phyloP scores from a whole-genome alignment of 37 sponge, comb jelly and placozoan species.

The Halichondria panicea region DNA sequence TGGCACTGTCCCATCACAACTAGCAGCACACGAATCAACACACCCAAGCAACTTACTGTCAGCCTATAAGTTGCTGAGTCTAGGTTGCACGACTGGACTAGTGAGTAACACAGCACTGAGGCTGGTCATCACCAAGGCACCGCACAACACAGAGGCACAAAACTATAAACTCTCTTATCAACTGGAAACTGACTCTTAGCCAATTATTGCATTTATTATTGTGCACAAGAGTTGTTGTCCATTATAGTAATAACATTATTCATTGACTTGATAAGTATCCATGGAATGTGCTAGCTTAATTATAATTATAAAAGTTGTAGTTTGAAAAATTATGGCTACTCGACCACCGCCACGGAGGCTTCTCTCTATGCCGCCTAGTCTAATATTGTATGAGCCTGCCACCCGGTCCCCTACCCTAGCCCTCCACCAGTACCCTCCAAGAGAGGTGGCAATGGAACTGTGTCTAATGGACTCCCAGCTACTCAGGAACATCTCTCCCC shows the following conservation, averaged over 20 bases:
- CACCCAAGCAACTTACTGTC: constrained; percentile 11
- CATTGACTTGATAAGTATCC: too few species aligned
- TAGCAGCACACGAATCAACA: too few species aligned
- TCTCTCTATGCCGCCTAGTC: too few species aligned
- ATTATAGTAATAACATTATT: too few species aligned
- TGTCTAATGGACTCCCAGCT: constrained; percentile 56
- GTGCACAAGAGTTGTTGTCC: too few species aligned
- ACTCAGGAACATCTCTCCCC: constrained; percentile 45
- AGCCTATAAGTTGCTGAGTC: constrained; percentile 14
- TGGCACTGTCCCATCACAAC: too few species aligned
- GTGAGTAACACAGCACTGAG: constrained; percentile 1
- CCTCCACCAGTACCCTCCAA: constrained; percentile 29
- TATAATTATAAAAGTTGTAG: too few species aligned
- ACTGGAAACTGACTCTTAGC: too few species aligned
- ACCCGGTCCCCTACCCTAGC: not conserved
- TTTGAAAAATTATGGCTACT: too few species aligned
- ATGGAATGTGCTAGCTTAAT: too few species aligned
- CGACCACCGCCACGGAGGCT: too few species aligned
- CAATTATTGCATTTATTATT: too few species aligned
- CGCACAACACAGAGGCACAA: constrained; percentile 27
- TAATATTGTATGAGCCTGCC: not conserved
- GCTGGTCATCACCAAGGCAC: not conserved
- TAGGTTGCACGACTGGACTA: not conserved
- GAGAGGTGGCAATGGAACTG: constrained; percentile 64
- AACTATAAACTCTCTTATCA: constrained; percentile 39